These are phyloP conservation scores for Aphrophora alni DNA, from an alignment of 2,888 invertebrate species.

Conservation along the genomic window DNA sequence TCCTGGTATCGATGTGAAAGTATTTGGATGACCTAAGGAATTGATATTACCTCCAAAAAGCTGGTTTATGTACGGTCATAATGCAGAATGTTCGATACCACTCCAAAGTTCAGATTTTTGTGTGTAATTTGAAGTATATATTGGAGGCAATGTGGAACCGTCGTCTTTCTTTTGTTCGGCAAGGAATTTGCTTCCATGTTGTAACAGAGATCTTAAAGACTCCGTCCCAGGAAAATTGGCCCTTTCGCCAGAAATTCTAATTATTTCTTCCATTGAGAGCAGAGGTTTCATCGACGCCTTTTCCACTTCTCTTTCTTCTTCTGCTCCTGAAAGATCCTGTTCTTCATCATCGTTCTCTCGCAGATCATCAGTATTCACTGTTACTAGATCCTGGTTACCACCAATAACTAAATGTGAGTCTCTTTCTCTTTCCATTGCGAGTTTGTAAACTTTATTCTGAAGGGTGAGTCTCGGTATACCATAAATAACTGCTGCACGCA, in stretches of 20 bases:
- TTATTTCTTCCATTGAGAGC: conserved; percentile 65
- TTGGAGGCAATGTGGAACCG: conserved; percentile 41
- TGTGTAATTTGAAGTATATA: conserved; percentile 39
- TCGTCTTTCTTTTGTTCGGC: conserved; percentile 45
- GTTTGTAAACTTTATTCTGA: conserved; percentile 92
- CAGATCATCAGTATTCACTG: conserved; percentile 32
- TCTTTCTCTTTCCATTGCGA: conserved; percentile 73
- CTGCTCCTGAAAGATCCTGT: conserved; percentile 58
- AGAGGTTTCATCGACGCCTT: conserved; percentile 64
- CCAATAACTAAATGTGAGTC: conserved; percentile 64
- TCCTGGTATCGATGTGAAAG: conserved; percentile 63
- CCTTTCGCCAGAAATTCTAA: conserved; percentile 59
- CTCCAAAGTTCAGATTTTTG: conserved; percentile 48
- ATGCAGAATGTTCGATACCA: conserved; percentile 59
- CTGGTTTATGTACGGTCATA: conserved; percentile 58
- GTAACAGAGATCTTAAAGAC: conserved; percentile 61
- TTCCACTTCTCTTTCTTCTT: conserved; percentile 57
- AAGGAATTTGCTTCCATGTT: conserved; percentile 58
- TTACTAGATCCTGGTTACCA: conserved; percentile 56
- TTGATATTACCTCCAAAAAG: conserved; percentile 51
- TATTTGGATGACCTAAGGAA: conserved; percentile 28
- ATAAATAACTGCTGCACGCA: conserved; percentile 91
- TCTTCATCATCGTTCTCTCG: conserved; percentile 58
- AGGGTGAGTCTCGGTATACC: conserved; percentile 96
- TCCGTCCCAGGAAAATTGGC: conserved; percentile 58